Evolutionary conservation across 2,113 vertebrate species (phyloP).

Genomic region (Phainopepla nitens): DNA sequence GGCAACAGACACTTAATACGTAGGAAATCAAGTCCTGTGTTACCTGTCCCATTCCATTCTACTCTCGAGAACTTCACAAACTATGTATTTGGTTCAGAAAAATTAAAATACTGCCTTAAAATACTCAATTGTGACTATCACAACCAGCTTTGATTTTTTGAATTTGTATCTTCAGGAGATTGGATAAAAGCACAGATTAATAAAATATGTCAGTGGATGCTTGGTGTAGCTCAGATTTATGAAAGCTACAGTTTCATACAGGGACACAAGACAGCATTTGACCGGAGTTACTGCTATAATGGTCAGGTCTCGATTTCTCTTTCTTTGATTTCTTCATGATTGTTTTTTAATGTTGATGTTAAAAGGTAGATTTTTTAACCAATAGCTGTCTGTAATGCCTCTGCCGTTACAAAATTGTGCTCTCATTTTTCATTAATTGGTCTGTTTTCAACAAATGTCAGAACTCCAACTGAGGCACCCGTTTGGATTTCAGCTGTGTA

Average conservation of each 20-base stretch:
- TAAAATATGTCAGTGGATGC: not conserved
- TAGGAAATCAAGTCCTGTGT: not conserved
- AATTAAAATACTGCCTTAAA: not conserved
- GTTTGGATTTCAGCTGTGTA: not conserved
- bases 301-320: not conserved
- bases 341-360: not conserved
- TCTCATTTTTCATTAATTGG: not conserved
- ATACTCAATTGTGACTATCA: not conserved
- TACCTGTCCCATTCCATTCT: accelerated
- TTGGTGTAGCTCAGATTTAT: not conserved
- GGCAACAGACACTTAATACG: accelerated
- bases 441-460: not conserved
- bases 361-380: not conserved
- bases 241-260: not conserved
- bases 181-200: not conserved
- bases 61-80: not conserved
- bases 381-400: not conserved
- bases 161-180: not conserved
- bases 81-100: not conserved
- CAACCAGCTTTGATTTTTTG: not conserved
- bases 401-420: not conserved
- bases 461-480: not conserved
- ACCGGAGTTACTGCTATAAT: not conserved
- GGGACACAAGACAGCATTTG: not conserved
- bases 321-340: not conserved